phyloP scores from a whole-genome alignment of 2,113 vertebrate genomes.

The Cyprinodon tularosa region DNA sequence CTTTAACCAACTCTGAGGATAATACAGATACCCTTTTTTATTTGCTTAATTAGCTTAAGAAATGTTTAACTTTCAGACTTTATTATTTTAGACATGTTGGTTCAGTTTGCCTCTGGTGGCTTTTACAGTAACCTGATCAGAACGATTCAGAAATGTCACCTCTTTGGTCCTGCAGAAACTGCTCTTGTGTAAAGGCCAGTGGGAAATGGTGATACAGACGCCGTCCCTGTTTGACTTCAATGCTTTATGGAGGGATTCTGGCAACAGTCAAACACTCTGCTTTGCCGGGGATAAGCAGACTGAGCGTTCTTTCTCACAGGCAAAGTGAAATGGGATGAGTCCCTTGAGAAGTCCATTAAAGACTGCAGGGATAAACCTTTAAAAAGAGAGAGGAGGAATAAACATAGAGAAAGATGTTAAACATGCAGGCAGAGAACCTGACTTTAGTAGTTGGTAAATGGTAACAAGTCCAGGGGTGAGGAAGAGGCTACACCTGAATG shows the following conservation, averaged over 20 bases:
- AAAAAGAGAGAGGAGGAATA: constrained; percentile 10
- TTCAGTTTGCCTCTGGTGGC: neutral
- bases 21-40: neutral
- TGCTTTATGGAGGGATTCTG: constrained; percentile 47
- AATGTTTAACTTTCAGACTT: neutral
- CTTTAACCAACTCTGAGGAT: neutral
- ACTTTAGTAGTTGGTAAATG: neutral
- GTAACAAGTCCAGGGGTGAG: constrained; percentile 43
- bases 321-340: constrained; percentile 67
- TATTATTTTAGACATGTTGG: neutral
- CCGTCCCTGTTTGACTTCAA: constrained; percentile 44
- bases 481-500: constrained; percentile 61
- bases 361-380: constrained; percentile 10
- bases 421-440: neutral
- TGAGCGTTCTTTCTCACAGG: constrained; percentile 56
- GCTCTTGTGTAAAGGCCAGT: constrained; percentile 55
- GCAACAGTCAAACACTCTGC: constrained; percentile 41
- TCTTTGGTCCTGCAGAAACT: constrained; percentile 47
- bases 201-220: constrained; percentile 39
- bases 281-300: constrained; percentile 60
- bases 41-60: neutral
- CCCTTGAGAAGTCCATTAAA: constrained; percentile 54
- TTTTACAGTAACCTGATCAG: constrained; percentile 34
- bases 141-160: constrained; percentile 61
- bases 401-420: constrained; percentile 28